Percentiles rank a stretch among this genome's conserved stretches.
Conservation (phyloP, 1,140 invertebrate genomes). For the Cyphomyrmex costatus region DNA sequence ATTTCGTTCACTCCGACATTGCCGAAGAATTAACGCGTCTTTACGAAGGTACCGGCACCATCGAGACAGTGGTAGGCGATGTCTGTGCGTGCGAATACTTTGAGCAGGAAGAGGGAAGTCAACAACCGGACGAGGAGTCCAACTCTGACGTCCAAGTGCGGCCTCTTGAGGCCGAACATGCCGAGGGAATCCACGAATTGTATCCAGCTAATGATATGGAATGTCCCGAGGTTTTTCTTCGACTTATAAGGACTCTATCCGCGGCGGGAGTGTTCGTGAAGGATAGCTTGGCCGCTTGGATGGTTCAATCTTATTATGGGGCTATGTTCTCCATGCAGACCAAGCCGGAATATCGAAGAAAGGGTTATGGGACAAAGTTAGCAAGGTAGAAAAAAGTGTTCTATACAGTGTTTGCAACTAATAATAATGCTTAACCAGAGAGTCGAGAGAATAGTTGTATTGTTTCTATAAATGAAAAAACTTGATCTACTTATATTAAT, state of each 20-base stretch:
- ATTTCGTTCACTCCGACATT: conserved; percentile 93
- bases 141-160: conserved; percentile 83
- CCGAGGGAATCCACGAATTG: conserved; percentile 92
- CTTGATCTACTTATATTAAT: too few species aligned
- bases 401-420: background rate
- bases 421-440: background rate
- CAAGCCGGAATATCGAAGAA: conserved; percentile 92
- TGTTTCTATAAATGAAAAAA: background rate
- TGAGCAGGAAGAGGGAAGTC: conserved; percentile 65
- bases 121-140: conserved; percentile 56
- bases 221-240: conserved; percentile 92
- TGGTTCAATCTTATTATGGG: conserved; percentile 95
- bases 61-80: conserved; percentile 92
- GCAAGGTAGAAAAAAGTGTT: conserved; percentile 78
- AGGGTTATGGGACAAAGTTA: conserved; percentile 89
- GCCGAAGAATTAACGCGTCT: conserved; percentile 91
- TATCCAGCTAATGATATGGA: conserved; percentile 95
- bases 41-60: conserved; percentile 89
- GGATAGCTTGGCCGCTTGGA: conserved; percentile 92
- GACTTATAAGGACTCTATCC: conserved; percentile 91
- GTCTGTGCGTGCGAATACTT: conserved; percentile 91
- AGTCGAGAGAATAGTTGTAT: background rate
- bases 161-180: conserved; percentile 91
- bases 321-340: conserved; percentile 97
- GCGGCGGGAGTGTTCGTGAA: conserved; percentile 92